Evolutionary conservation across 2,797 vertebrate species (phyloP).

Genomic region (Melanotaenia nigrans): DNA sequence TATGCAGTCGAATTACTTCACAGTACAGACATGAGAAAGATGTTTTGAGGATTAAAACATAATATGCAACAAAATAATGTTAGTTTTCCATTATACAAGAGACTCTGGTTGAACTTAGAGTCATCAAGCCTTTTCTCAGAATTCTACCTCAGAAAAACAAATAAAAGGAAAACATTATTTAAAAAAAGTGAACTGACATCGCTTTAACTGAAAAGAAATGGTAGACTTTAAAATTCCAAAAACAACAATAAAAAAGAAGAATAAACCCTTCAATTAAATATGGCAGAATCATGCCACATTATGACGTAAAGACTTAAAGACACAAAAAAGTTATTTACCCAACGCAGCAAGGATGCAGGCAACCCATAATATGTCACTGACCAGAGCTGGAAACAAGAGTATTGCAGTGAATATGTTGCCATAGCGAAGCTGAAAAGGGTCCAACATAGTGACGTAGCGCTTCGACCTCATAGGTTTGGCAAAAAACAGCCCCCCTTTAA

Average conservation of each 20-base stretch:
- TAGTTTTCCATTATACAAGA: no score
- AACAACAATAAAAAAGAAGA: not conserved
- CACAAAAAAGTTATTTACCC: slow-evolving; percentile 61
- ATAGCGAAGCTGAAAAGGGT: slow-evolving; percentile 77
- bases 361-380: slow-evolving; percentile 83
- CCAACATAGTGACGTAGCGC: slow-evolving; percentile 83
- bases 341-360: slow-evolving; percentile 81
- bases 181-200: not conserved
- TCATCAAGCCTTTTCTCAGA: no score
- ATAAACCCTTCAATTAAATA: not conserved
- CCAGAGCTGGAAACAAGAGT: slow-evolving; percentile 78
- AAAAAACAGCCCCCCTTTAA: slow-evolving; percentile 63
- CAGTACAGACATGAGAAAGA: no score
- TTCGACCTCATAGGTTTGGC: slow-evolving; percentile 85
- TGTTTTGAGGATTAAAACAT: no score
- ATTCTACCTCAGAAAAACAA: no score
- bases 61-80: no score
- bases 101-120: no score
- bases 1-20: no score
- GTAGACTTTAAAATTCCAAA: no score
- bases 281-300: not conserved
- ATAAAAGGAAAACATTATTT: not conserved
- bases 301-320: not conserved
- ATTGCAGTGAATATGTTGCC: slow-evolving; percentile 77
- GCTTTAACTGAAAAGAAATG: not conserved